These are phyloP conservation scores for Drosophila sordidapex DNA, from an alignment of 2,888 invertebrate species.

Conservation along the genomic window DNA sequence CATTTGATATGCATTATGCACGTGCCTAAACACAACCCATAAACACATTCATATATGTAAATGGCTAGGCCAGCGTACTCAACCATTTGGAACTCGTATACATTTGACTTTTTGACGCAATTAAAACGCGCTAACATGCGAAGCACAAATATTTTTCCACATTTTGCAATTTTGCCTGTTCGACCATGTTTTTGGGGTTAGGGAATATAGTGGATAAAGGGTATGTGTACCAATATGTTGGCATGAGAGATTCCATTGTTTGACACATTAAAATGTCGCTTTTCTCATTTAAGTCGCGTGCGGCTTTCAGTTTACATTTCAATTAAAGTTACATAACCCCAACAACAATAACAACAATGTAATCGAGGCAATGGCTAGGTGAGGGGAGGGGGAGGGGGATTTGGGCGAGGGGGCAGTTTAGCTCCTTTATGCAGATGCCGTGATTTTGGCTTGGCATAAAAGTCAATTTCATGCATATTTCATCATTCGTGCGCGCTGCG, in stretches of 20 bases:
- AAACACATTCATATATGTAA: slow-evolving; percentile 61
- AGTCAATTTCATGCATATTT: slow-evolving; percentile 81
- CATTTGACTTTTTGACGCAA: slow-evolving; percentile 75
- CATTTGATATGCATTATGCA: slow-evolving; percentile 70
- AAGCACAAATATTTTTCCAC: slow-evolving; percentile 44
- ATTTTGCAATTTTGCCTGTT: slow-evolving; percentile 29
- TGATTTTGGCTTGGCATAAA: slow-evolving; percentile 75
- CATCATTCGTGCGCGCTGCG: slow-evolving; percentile 59
- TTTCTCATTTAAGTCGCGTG: slow-evolving; percentile 72
- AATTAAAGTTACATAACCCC: slow-evolving; percentile 78
- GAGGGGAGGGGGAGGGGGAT: too few relatives aligned
- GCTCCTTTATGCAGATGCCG: slow-evolving; percentile 66
- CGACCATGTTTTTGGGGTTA: neutral
- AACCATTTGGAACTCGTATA: slow-evolving; percentile 41
- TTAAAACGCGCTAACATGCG: slow-evolving; percentile 63
- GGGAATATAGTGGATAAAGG: neutral
- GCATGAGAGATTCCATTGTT: slow-evolving; percentile 50
- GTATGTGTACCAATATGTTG: slow-evolving; percentile 1
- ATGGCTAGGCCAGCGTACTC: slow-evolving; percentile 18
- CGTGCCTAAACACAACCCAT: slow-evolving; percentile 55
- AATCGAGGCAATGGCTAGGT: neutral
- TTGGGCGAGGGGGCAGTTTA: slow-evolving; percentile 7
- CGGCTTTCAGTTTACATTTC: slow-evolving; percentile 76
- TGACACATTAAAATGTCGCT: slow-evolving; percentile 73
- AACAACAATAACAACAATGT: slow-evolving; percentile 60